phyloP scores from a whole-genome alignment of 2,888 invertebrate species.

The Nebria brevicollis region DNA sequence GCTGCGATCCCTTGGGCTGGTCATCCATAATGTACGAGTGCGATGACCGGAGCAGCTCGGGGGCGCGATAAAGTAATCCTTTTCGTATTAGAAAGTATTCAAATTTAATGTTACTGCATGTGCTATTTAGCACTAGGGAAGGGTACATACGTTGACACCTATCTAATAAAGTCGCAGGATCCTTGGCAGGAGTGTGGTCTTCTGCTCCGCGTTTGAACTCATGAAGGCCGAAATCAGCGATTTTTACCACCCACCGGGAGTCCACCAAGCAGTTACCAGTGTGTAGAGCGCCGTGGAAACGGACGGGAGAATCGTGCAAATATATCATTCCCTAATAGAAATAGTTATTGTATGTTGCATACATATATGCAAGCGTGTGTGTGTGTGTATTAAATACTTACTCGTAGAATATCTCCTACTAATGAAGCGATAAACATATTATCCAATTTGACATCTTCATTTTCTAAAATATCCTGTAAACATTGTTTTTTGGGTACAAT shows the following conservation, averaged over 20 bases:
- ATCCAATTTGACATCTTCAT: slow-evolving; percentile 94
- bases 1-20: slow-evolving; percentile 70
- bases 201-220: slow-evolving; percentile 85
- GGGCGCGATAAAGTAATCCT: slow-evolving; percentile 84
- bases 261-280: slow-evolving; percentile 94
- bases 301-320: slow-evolving; percentile 86
- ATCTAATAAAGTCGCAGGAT: slow-evolving; percentile 69
- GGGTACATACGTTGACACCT: slow-evolving; percentile 75
- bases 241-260: slow-evolving; percentile 93
- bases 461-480: slow-evolving; percentile 88
- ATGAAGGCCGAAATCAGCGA: slow-evolving; percentile 90
- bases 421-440: slow-evolving; percentile 96
- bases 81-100: slow-evolving; percentile 30
- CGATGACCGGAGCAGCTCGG: slow-evolving; percentile 75
- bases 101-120: no score
- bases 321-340: slow-evolving; percentile 83
- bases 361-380: background rate
- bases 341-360: background rate
- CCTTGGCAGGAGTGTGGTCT: slow-evolving; percentile 66
- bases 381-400: slow-evolving; percentile 64
- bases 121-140: no score
- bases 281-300: slow-evolving; percentile 87
- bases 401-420: slow-evolving; percentile 93
- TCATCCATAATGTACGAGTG: slow-evolving; percentile 56
- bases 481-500: background rate